phyloP scores from a whole-genome alignment of 92 coral and sea anemone genomes.

The Palythoa grandis region DNA sequence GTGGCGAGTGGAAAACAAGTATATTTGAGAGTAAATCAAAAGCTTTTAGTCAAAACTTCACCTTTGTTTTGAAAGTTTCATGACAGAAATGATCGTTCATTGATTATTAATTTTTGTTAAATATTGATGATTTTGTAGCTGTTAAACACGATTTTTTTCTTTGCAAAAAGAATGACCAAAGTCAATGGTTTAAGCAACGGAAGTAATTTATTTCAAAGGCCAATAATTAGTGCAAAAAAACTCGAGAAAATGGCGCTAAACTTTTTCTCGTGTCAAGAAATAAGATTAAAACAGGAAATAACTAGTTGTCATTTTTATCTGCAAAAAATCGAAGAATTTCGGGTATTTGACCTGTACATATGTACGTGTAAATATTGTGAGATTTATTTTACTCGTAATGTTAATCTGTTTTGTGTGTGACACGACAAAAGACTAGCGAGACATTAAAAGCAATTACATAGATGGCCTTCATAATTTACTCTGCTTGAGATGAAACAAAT shows the following conservation, averaged over 20 bases:
- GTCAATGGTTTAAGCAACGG: constrained; percentile 38
- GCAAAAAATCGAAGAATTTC: constrained; percentile 84
- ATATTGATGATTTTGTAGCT: constrained; percentile 39
- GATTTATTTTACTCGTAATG: constrained; percentile 79
- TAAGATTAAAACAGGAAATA: constrained; percentile 83
- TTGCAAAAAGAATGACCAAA: constrained; percentile 43
- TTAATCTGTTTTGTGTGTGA: constrained; percentile 76
- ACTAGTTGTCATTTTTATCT: constrained; percentile 85
- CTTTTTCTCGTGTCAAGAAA: constrained; percentile 56
- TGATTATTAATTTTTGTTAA: constrained; percentile 27
- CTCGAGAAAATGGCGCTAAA: constrained; percentile 67
- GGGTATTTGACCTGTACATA: constrained; percentile 43
- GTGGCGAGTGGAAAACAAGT: constrained; percentile 36
- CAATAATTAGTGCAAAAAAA: constrained; percentile 58
- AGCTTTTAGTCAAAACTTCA: constrained; percentile 48
- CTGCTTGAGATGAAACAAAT: constrained; percentile 87
- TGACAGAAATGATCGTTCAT: constrained; percentile 32
- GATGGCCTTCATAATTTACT: constrained; percentile 83
- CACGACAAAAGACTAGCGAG: constrained; percentile 58
- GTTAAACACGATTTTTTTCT: constrained; percentile 34
- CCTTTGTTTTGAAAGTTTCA: constrained; percentile 42
- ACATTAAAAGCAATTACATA: constrained; percentile 80
- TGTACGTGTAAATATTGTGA: constrained; percentile 62
- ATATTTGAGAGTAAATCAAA: constrained; percentile 39
- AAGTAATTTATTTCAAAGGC: constrained; percentile 52